Conservation (phyloP, 2,797 vertebrate species). For the Phataginus tricuspis region DNA sequence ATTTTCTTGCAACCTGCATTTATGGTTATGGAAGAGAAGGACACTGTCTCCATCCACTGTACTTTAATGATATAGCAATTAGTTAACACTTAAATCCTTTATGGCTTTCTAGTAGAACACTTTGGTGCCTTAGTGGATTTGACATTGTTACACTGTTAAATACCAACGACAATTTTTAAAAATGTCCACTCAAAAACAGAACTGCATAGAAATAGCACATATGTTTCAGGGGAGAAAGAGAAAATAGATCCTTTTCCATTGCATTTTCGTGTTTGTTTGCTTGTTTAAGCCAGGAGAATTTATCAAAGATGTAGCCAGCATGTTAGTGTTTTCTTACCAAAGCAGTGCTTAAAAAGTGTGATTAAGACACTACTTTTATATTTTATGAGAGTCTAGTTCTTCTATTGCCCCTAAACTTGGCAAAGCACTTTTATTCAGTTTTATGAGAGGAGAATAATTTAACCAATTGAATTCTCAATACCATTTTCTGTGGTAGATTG, state of each 20-base stretch:
- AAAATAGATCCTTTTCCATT: not conserved
- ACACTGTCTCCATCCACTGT: not conserved
- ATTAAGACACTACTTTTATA: not conserved
- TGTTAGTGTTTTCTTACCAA: not conserved
- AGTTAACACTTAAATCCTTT: not conserved
- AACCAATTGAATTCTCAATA: constrained; percentile 43
- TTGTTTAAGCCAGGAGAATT: constrained; percentile 21
- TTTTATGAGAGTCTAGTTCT: not conserved
- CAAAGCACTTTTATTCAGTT: constrained; percentile 35
- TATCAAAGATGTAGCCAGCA: not conserved
- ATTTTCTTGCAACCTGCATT: not conserved
- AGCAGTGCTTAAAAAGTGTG: not conserved
- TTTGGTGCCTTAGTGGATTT: not conserved
- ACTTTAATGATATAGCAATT: not conserved
- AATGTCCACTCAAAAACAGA: not conserved
- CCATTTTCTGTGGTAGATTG: not conserved
- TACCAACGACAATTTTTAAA: constrained; percentile 6
- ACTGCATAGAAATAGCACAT: not conserved
- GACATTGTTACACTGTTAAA: not conserved
- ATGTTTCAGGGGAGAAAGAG: constrained; percentile 18
- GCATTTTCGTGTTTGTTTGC: not conserved
- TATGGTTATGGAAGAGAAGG: not conserved
- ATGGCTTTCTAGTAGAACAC: not conserved
- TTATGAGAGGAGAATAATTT: constrained; percentile 45
- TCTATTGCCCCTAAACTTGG: not conserved